Evolutionary conservation across 2,797 vertebrate species (phyloP).

Genomic region (Lepus townsendii): DNA sequence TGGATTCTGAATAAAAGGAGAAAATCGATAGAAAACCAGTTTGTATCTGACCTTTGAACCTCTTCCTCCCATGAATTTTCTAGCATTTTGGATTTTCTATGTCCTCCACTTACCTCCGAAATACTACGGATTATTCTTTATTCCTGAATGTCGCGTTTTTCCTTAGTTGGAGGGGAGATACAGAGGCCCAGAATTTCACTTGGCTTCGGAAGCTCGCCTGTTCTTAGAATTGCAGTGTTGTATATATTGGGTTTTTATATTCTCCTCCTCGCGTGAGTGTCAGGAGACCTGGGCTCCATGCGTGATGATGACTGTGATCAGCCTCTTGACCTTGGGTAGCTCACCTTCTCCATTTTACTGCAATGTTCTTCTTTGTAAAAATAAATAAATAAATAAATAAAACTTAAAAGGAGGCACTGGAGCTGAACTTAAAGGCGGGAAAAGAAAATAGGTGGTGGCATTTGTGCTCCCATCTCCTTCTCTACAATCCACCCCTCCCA

Average conservation of each 20-base stretch:
- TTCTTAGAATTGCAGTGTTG: not conserved
- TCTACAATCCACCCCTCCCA: not conserved
- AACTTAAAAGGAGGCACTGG: not conserved
- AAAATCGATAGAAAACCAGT: not conserved
- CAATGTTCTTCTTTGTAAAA: constrained; percentile 27
- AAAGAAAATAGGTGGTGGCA: not conserved
- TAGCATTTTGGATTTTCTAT: not conserved
- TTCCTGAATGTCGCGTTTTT: not conserved
- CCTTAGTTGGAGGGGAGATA: not conserved
- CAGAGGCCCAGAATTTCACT: not conserved
- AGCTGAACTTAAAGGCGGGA: not conserved
- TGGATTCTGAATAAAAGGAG: not conserved
- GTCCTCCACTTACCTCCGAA: not conserved
- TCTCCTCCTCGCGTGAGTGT: not conserved
- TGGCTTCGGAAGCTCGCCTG: not conserved
- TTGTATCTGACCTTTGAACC: not conserved
- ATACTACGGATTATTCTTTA: not conserved
- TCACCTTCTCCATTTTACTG: not conserved
- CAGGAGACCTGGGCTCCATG: not conserved
- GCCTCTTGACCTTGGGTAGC: not conserved
- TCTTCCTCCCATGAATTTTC: not conserved
- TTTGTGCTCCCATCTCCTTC: not conserved
- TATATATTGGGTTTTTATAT: not conserved
- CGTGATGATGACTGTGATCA: not conserved
- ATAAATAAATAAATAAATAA: too few relatives aligned